Base-by-base conservation (phyloP, 2,797 vertebrate genomes). In the Oryzias dopingdopingensis region DNA sequence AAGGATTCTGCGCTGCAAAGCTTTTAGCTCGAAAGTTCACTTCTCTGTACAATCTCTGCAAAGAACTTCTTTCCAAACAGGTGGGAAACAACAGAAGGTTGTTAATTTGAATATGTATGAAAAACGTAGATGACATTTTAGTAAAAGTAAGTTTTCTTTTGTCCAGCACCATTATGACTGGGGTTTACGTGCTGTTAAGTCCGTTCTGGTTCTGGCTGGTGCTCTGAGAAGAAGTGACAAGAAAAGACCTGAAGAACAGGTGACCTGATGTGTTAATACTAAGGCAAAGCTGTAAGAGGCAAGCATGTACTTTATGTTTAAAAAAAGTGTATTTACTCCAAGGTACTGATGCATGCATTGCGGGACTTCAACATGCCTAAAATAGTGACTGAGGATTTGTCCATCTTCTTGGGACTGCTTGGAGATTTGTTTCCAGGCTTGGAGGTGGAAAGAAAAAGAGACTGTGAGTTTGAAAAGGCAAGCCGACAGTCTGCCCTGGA, bases 331-430 rank as follows among this genome's bases (percentile, higher is more conserved):
- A 42, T 47, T 60, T 18, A 62, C 42, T 68, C 23, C 2, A 49
- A 94, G 92, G 92, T 93, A 22, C 85, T 96, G 60, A 92, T 95
- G 90, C 72, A 87, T 72, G 90, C 92, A 2, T 81, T 95, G 67
- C 91, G 94, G 76, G 94, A 97, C 74, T 96, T 95, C 79, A 95
- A 88, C 86, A 86, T 94, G 86, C 91, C 93, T 58, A 93, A 95
- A 84, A 93, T 92, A 62, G 91, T 96, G 75, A 94, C 91, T 0
- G 94, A 96, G 48, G 95, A 97, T 71, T 79, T 94, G 26, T 82
- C 88, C 1, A 77, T 94, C 81, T 96, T 96, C 76, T 77, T 85
- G 77, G 92, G 93, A 54, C 76, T 97, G 65, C 84, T 96, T 26
- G 78, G 88, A 18, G 94, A 98, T 88, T 86, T 95, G 72, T 96